phyloP scores from a whole-genome alignment of 2,888 invertebrate species.

The Xylocampa areola region DNA sequence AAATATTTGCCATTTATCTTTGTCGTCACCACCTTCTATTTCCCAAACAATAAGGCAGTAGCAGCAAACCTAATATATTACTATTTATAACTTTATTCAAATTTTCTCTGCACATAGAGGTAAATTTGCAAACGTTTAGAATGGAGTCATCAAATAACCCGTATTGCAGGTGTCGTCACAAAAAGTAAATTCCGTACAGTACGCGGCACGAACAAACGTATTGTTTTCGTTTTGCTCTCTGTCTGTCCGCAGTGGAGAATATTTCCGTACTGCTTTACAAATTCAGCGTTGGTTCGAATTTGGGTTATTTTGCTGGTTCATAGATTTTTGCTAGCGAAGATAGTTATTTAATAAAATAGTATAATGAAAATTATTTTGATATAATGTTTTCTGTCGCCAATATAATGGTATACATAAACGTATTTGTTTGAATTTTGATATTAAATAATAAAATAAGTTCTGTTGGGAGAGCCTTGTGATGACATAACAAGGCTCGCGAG shows the following conservation, averaged over 20 bases:
- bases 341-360: too few relatives aligned
- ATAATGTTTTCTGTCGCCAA: too few relatives aligned
- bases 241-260: conserved; percentile 22
- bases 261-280: conserved; percentile 30
- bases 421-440: too few relatives aligned
- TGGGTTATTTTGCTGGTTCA: conserved; percentile 3
- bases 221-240: conserved; percentile 34
- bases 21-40: too few relatives aligned
- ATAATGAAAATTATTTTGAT: too few relatives aligned
- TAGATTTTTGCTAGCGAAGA: not conserved
- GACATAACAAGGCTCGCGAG: too few relatives aligned
- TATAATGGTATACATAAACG: too few relatives aligned
- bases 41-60: too few relatives aligned
- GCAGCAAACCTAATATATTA: too few relatives aligned
- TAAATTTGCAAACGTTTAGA: conserved; percentile 26
- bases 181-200: conserved; percentile 41
- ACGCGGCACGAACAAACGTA: conserved; percentile 41
- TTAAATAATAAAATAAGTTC: too few relatives aligned
- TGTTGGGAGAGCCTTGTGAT: too few relatives aligned
- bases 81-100: not conserved
- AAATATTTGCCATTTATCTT: too few relatives aligned
- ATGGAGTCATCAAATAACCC: conserved; percentile 49
- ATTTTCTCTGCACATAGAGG: conserved; percentile 8
- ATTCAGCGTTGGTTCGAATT: conserved; percentile 9
- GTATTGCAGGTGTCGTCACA: conserved; percentile 46